phyloP scores from a whole-genome alignment of 2,888 invertebrate genomes.

The Tricholauxania praeusta region DNA sequence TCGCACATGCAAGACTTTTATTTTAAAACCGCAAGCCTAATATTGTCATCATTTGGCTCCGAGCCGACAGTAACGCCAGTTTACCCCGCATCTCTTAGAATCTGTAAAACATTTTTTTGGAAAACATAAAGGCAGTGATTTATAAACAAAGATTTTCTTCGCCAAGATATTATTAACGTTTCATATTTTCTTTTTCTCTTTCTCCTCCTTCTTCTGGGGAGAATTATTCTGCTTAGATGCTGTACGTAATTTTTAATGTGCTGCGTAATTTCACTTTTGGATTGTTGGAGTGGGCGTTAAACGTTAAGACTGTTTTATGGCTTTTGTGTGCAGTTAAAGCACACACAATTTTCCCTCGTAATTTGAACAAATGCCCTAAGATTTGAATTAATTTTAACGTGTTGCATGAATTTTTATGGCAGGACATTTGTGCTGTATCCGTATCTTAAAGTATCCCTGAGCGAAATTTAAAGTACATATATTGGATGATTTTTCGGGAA shows the following conservation, averaged over 20 bases:
- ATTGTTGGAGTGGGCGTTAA: background rate
- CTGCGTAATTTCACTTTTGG: conserved; percentile 18
- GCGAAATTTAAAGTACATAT: too few relatives aligned
- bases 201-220: background rate
- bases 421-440: too few relatives aligned
- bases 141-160: conserved; percentile 8
- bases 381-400: conserved; percentile 21
- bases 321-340: background rate
- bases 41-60: background rate
- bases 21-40: background rate
- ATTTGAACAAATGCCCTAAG: conserved; percentile 15
- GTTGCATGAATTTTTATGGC: too few relatives aligned
- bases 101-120: background rate
- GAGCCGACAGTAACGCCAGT: background rate
- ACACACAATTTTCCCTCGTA: background rate
- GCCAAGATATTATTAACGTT: background rate
- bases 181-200: background rate
- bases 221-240: conserved; percentile 11
- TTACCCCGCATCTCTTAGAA: background rate
- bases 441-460: too few relatives aligned
- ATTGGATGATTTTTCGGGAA: too few relatives aligned
- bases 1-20: background rate
- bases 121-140: conserved; percentile 8
- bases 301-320: background rate
- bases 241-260: conserved; percentile 23